Conservation (phyloP, 2,888 invertebrate genomes). For the Diarsia dahlii region DNA sequence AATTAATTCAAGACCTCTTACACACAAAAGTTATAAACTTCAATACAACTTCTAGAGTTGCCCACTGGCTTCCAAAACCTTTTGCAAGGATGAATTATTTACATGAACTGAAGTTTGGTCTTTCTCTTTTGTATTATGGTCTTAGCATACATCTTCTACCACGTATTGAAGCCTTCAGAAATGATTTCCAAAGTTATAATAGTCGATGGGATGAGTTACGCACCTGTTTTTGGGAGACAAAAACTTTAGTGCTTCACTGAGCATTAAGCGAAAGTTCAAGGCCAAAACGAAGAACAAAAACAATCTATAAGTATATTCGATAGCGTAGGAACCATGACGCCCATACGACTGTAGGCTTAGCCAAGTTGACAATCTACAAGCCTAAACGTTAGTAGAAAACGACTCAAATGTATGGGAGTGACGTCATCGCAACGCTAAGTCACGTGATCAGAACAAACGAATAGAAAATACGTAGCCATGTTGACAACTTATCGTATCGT, state of each 20-base stretch:
- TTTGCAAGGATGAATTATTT: not conserved
- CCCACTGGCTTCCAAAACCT: not conserved
- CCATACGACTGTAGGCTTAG: conserved; percentile 27
- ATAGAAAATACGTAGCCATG: too few relatives aligned
- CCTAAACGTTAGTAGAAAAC: too few relatives aligned
- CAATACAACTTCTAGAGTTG: not conserved
- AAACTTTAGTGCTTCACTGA: conserved; percentile 20
- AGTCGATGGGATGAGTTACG: not conserved
- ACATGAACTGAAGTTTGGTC: not conserved
- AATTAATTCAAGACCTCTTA: not conserved
- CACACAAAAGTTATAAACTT: conserved; percentile 3
- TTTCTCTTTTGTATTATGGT: not conserved
- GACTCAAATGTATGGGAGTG: too few relatives aligned
- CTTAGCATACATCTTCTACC: not conserved
- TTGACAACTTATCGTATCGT: too few relatives aligned
- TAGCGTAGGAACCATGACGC: conserved; percentile 41
- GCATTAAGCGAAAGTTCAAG: conserved; percentile 49
- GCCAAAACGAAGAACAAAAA: conserved; percentile 24
- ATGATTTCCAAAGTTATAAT: not conserved
- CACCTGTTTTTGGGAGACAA: conserved; percentile 4
- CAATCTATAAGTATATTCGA: conserved; percentile 6
- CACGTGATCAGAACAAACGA: too few relatives aligned
- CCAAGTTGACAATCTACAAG: too few relatives aligned
- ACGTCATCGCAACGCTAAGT: too few relatives aligned
- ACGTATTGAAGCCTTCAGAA: not conserved